phyloP scores from a whole-genome alignment of 2,797 vertebrate genomes.

The Anabas testudineus region DNA sequence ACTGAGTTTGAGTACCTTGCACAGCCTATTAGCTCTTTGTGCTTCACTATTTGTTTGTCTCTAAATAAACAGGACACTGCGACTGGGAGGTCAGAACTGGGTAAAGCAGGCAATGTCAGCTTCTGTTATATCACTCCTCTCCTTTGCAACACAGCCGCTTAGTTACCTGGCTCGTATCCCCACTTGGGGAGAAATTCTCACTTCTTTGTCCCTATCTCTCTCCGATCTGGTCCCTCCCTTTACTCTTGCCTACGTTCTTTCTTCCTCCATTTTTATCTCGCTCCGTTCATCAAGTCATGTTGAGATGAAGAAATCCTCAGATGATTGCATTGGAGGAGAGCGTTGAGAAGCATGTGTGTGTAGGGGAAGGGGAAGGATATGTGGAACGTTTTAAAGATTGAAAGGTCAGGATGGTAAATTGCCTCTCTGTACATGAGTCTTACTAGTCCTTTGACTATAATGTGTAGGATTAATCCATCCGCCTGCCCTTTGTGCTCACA shows the following conservation, averaged over 20 bases:
- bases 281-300: conserved; percentile 62
- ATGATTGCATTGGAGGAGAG: conserved; percentile 63
- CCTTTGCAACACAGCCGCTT: conserved; percentile 39
- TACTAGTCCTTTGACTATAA: conserved; percentile 80
- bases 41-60: conserved; percentile 67
- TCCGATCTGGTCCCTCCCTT: conserved; percentile 46
- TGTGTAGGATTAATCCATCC: conserved; percentile 80
- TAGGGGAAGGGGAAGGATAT: conserved; percentile 44
- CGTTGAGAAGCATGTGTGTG: conserved; percentile 63
- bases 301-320: conserved; percentile 67
- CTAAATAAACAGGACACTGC: conserved; percentile 68
- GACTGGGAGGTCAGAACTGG: conserved; percentile 67
- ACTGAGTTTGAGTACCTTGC: conserved; percentile 52
- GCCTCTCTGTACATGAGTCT: conserved; percentile 79
- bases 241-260: conserved; percentile 49
- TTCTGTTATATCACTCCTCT: conserved; percentile 54
- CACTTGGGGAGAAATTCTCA: conserved; percentile 47
- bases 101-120: conserved; percentile 59
- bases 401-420: conserved; percentile 84
- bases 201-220: conserved; percentile 64
- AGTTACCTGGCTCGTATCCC: conserved; percentile 39
- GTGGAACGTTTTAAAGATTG: conserved; percentile 76
- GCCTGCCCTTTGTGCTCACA: conserved; percentile 77
- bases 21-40: conserved; percentile 63
- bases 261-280: conserved; percentile 56